phyloP scores from a whole-genome alignment of 2,888 invertebrate species.

The Aspidiotus destructor region DNA sequence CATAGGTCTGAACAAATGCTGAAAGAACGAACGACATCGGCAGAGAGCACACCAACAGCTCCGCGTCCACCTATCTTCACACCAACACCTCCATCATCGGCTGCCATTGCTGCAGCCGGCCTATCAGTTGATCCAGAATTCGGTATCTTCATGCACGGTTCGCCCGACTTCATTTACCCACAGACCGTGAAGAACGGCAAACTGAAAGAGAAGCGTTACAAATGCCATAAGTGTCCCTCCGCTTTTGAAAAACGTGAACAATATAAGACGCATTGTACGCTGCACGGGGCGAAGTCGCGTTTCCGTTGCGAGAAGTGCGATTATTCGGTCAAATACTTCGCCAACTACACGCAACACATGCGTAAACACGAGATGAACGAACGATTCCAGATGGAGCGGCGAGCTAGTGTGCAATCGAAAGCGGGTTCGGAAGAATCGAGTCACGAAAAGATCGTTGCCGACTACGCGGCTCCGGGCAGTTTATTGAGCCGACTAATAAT shows the following conservation, averaged over 20 bases:
- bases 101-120: slow-evolving; percentile 33
- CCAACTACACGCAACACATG: slow-evolving; percentile 71
- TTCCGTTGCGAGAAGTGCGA: slow-evolving; percentile 77
- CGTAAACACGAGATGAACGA: slow-evolving; percentile 55
- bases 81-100: not conserved
- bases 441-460: not conserved
- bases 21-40: slow-evolving; percentile 12
- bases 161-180: slow-evolving; percentile 66
- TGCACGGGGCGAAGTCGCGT: slow-evolving; percentile 73
- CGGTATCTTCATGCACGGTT: slow-evolving; percentile 59
- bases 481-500: not conserved
- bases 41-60: not conserved
- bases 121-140: slow-evolving; percentile 53
- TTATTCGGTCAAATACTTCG: slow-evolving; percentile 78
- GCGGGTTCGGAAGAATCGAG: not conserved
- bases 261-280: slow-evolving; percentile 67
- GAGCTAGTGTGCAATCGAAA: slow-evolving; percentile 15
- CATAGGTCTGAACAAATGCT: slow-evolving; percentile 43
- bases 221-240: slow-evolving; percentile 77
- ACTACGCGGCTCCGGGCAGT: not conserved
- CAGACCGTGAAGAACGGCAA: slow-evolving; percentile 63
- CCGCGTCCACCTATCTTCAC: not conserved
- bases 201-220: slow-evolving; percentile 65
- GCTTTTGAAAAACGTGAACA: slow-evolving; percentile 78
- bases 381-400: slow-evolving; percentile 10